phyloP scores from a whole-genome alignment of 2,888 invertebrate genomes.

The Aphodius granarius region DNA sequence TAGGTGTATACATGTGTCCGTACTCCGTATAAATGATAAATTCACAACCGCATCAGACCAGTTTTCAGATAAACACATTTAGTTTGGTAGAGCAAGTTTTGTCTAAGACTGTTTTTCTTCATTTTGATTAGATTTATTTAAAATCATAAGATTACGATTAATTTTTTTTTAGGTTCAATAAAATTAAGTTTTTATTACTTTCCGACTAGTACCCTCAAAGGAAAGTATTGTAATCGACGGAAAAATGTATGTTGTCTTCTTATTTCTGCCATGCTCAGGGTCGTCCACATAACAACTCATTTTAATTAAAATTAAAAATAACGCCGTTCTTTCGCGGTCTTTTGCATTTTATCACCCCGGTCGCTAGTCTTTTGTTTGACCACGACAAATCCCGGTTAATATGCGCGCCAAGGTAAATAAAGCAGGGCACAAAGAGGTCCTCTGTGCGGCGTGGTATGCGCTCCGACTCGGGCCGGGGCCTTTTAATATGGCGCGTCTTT shows the following conservation, averaged over 20 bases:
- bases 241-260: too few relatives aligned
- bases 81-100: too few relatives aligned
- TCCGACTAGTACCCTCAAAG: too few relatives aligned
- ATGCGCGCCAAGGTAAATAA: not conserved
- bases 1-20: not conserved
- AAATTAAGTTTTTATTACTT: too few relatives aligned
- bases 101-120: too few relatives aligned
- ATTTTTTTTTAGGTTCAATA: too few relatives aligned
- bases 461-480: not conserved
- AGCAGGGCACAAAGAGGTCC: not conserved
- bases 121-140: too few relatives aligned
- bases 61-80: too few relatives aligned
- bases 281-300: not conserved
- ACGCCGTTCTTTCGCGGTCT: not conserved
- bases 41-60: not conserved
- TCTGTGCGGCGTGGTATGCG: not conserved
- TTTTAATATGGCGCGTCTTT: not conserved
- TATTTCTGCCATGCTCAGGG: not conserved
- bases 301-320: not conserved
- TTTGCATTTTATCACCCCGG: not conserved
- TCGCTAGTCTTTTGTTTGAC: not conserved
- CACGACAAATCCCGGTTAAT: not conserved
- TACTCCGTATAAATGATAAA: not conserved
- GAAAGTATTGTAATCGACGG: too few relatives aligned
- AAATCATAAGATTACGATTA: too few relatives aligned